Conservation (phyloP, 1,140 invertebrate species). For the Conopomorpha cramerella region DNA sequence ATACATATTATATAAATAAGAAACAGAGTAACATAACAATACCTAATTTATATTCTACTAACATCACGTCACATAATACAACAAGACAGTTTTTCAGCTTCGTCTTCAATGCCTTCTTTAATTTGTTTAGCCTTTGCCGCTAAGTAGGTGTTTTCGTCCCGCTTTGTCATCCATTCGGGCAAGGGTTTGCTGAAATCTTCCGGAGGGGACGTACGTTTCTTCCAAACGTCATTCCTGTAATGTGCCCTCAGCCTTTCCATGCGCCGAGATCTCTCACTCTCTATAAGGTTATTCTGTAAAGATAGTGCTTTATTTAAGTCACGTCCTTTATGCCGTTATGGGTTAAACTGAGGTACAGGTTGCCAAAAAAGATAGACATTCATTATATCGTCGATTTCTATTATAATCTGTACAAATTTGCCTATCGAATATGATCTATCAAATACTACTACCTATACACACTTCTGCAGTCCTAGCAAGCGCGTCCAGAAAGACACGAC, state of each 20-base stretch:
- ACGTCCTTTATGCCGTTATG: no score
- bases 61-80: constrained; percentile 29
- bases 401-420: no score
- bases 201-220: constrained; percentile 74
- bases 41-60: not conserved
- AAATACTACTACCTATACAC: no score
- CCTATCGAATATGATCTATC: no score
- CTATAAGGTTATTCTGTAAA: constrained; percentile 67
- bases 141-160: constrained; percentile 70
- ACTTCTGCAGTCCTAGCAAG: no score
- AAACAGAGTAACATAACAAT: no score
- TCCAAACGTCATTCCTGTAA: constrained; percentile 77
- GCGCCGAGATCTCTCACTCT: constrained; percentile 72
- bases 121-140: constrained; percentile 66
- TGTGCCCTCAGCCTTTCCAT: constrained; percentile 66
- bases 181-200: constrained; percentile 78
- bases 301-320: no score
- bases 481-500: no score
- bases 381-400: no score
- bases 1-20: no score
- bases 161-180: constrained; percentile 72
- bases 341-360: no score
- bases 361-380: no score
- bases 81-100: constrained; percentile 23
- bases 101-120: constrained; percentile 47